phyloP scores from a whole-genome alignment of 1,140 invertebrate species.

The Cyclargus thomasi region DNA sequence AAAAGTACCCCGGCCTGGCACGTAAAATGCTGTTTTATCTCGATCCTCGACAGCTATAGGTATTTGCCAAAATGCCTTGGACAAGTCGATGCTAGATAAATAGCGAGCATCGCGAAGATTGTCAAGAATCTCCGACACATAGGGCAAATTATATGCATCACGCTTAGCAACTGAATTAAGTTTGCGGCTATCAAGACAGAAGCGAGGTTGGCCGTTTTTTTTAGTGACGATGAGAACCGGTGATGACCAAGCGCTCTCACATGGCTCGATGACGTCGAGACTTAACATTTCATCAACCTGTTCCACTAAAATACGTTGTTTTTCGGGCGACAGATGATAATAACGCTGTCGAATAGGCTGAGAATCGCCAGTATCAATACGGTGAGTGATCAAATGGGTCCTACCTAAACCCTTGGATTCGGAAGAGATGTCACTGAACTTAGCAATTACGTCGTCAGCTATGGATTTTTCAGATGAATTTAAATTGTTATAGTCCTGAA shows the following conservation, averaged over 20 bases:
- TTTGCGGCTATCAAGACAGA: conserved; percentile 51
- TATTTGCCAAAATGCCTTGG: conserved; percentile 19
- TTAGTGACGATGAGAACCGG: conserved; percentile 35
- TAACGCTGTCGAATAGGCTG: conserved; percentile 30
- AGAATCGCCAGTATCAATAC: conserved; percentile 31
- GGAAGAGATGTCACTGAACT: conserved; percentile 24
- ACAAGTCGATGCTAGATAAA: conserved; percentile 26
- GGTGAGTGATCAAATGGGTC: conserved; percentile 28
- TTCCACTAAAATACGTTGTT: conserved; percentile 25
- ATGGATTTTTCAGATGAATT: neutral
- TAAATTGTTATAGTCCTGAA: neutral
- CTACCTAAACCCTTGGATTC: conserved; percentile 27
- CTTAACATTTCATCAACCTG: conserved; percentile 29
- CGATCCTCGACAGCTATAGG: too few species aligned
- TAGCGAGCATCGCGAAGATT: conserved; percentile 29
- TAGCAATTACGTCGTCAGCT: neutral
- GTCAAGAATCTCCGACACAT: conserved; percentile 35
- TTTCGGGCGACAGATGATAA: conserved; percentile 30
- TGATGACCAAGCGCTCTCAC: conserved; percentile 38
- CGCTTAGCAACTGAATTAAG: conserved; percentile 49
- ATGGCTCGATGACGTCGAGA: conserved; percentile 26
- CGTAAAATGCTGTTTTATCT: too few species aligned
- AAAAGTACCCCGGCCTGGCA: too few species aligned
- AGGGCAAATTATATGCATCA: conserved; percentile 40
- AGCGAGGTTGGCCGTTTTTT: conserved; percentile 34